Base-by-base conservation (phyloP, 1,140 invertebrate species). In the Calliopsis andreniformis region DNA sequence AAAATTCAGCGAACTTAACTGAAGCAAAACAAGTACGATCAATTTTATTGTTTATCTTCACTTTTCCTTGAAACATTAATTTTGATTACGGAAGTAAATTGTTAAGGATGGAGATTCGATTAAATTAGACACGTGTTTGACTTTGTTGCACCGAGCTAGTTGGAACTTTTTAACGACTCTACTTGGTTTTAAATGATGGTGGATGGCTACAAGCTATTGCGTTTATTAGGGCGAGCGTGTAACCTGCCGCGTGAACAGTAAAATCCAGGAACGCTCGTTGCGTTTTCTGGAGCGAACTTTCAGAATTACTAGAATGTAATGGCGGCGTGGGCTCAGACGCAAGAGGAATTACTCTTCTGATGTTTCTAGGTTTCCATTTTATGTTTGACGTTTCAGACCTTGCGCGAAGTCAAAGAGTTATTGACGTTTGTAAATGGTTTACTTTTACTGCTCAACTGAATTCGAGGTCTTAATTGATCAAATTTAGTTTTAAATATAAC, bases 161-260 rank as follows among this genome's bases (percentile, higher is more conserved):
- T 10, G 51, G 39, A 43, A 56, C 6, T 28, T 23, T 18, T 69
- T 69, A 69, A 69, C 51, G 20, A 20, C 35, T 58, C 28, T 43
- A 56, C 28, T 18, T 43, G 35, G 28, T 12, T 42, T 69, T 43
- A 58, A 69, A 42, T 5, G 51, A 69, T 56, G 16, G 23, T 3
- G 18, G 25, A 43, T 43, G 35, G 51, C 20, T 56, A 7, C 35
- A 32, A 69, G 53, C 51, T 58, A 58, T 69, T 32, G 51, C 66
- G 39, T 69, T 69, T 30, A 69, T 20, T 28, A 20, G 61, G 28
- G 10, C 43, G n/a, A 42, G 3, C n/a, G 43, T 18, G 16, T 12
- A 56, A 10, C 18, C 14, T 18, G 35, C 23, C 12, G 12, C 7
- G 18, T 20, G 18, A 14, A 3, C 14, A 8, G 14, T 45, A 16